Evolutionary conservation across 2,797 vertebrate genomes (phyloP).

Genomic region (Sternotherus odoratus): DNA sequence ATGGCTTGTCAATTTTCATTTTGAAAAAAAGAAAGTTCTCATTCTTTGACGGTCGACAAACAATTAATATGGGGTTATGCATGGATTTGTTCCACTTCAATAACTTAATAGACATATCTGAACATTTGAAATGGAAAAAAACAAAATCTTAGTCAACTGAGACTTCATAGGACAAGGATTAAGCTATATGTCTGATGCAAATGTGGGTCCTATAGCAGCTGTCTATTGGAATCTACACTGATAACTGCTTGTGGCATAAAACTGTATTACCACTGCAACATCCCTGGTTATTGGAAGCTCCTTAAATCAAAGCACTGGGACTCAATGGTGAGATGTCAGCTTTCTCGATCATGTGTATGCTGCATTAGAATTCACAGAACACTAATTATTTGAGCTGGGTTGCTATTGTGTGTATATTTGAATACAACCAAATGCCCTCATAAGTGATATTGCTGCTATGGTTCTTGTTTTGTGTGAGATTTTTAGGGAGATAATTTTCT

Average conservation of each 20-base stretch:
- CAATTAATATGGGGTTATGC: neutral
- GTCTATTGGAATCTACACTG: neutral
- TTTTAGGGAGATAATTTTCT: neutral
- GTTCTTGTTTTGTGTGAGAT: neutral
- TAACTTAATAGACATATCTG: neutral
- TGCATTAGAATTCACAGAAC: neutral
- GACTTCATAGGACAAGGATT: neutral
- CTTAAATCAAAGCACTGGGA: neutral
- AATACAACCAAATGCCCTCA: neutral
- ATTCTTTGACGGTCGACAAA: neutral
- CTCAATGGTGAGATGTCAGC: rapidly evolving
- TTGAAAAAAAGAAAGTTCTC: slow-evolving; percentile 1
- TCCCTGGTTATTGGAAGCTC: neutral
- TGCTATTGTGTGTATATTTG: neutral
- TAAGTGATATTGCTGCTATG: neutral
- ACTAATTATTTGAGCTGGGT: neutral
- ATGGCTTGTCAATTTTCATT: slow-evolving; percentile 2
- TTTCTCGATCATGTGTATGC: neutral
- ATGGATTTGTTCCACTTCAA: neutral
- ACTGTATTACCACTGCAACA: rapidly evolving
- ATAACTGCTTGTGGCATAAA: neutral
- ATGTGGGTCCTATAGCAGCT: neutral
- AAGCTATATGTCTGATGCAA: neutral
- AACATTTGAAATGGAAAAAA: neutral
- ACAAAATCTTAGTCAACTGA: neutral